Evolutionary conservation across 2,888 invertebrate species (phyloP).

Genomic region (Adineta ricciae): DNA sequence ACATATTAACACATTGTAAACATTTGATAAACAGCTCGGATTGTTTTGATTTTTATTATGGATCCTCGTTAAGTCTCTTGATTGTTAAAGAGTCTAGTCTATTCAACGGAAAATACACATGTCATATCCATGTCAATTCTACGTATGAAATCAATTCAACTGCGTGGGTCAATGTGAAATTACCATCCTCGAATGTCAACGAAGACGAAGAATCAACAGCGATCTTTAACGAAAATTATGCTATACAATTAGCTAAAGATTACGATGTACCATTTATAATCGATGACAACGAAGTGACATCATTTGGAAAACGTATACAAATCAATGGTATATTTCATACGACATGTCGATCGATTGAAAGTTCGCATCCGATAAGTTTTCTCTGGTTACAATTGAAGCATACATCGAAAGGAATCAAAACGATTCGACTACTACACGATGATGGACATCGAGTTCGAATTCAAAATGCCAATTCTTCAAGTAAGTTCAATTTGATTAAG

Average conservation of each 20-base stretch:
- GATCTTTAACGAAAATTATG: background rate
- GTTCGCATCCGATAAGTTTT: background rate
- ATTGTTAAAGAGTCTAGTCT: background rate
- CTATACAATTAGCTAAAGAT: background rate
- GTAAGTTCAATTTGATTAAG: background rate
- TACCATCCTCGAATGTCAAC: background rate
- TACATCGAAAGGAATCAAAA: background rate
- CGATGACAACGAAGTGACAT: background rate
- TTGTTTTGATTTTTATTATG: slow-evolving; percentile 22
- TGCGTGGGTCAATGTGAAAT: background rate
- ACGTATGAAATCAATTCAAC: background rate
- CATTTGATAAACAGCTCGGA: background rate
- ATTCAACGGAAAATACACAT: background rate
- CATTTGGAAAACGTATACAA: slow-evolving; percentile 5
- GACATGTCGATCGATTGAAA: background rate
- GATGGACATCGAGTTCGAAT: background rate
- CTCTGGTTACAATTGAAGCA: background rate
- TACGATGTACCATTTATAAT: background rate
- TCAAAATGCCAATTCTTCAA: background rate
- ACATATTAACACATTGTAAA: background rate
- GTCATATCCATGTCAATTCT: background rate
- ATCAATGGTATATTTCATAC: background rate
- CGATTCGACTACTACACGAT: background rate
- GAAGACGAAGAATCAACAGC: background rate
- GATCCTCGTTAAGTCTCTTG: background rate